Conservation (phyloP, 2,797 vertebrate species). For the Hoplostethus mediterraneus region DNA sequence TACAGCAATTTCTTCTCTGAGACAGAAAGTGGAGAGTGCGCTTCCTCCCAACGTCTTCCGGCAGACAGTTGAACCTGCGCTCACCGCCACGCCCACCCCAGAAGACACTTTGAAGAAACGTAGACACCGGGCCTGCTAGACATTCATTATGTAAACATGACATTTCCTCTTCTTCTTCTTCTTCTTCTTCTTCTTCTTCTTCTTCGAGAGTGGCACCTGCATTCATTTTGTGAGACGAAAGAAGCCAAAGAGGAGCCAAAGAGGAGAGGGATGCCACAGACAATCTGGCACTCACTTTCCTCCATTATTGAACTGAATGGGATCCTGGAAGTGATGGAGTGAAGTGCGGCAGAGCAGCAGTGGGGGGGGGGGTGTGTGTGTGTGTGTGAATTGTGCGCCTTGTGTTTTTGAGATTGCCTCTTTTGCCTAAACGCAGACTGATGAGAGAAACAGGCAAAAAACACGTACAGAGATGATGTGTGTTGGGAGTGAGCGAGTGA, state of each 20-base stretch:
- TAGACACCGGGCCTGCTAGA: constrained; percentile 18
- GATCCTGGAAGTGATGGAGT: constrained; percentile 39
- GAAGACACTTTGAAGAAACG: constrained; percentile 23
- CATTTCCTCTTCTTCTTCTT: too few species aligned
- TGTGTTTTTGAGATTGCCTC: constrained; percentile 27
- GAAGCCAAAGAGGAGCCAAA: constrained; percentile 42
- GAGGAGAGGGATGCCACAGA: constrained; percentile 45
- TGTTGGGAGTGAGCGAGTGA: neutral
- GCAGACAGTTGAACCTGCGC: constrained; percentile 21
- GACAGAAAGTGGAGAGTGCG: constrained; percentile 16
- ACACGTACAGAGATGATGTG: neutral
- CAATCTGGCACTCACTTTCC: constrained; percentile 48
- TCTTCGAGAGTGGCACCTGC: constrained; percentile 55
- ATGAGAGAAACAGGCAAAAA: constrained; percentile 13
- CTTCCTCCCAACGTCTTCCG: constrained; percentile 8
- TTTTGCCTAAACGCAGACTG: constrained; percentile 28
- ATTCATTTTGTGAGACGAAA: constrained; percentile 55
- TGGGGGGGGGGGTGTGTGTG: neutral
- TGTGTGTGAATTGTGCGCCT: constrained; percentile 33
- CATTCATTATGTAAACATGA: constrained; percentile 72
- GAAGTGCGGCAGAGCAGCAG: constrained; percentile 26
- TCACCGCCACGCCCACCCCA: constrained; percentile 14
- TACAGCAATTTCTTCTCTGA: neutral
- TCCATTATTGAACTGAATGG: constrained; percentile 64
- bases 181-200: too few species aligned